Evolutionary conservation across 2,888 invertebrate genomes (phyloP), one percentile per base, ranked within the genome.

Genomic region (Andrena chrysosceles): DNA sequence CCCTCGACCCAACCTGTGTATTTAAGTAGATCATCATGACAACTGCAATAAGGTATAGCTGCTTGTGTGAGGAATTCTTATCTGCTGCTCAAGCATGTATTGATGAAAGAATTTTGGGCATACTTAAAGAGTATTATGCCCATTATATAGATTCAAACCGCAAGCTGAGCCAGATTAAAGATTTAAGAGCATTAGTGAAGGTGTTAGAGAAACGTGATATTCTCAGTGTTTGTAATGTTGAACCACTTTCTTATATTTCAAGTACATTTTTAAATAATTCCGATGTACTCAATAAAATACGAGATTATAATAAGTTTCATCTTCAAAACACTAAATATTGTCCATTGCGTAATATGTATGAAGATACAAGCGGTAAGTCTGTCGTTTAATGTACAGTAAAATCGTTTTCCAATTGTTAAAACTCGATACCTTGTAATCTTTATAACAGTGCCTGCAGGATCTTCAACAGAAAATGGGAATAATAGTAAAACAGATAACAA

Each of bases 171-270:
- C 74, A 77, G 5, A 89, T 92, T n/a, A 87, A 83, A 3, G 77
- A 88, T 60, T 33, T 93, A 8, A 84, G 82, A 10, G 74, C 42
- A 29, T 84, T 93, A 10, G 29, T 93, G 26, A 86, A 84, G 75
- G 52, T 89, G 16, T 80, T 93, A 13, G 92, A 93, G 77, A 92
- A 91, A 77, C 88, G 92, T 10, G 86, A 88, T 33, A 29, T 77
- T 16, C 73, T 93, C 13, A 84, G 80, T 31, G 90, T 59, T 68
- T 54, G 85, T 29, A 82, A 91, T 59, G 87, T 93, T 13, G 76
- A 83, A 16, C 88, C 89, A 2, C 75, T 93, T 23, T 78, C 81
- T 71, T 35, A 86, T 20, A 93, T 93, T 63, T 76, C 85, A 29
- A 73, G 83, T 33, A 59, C 42, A 0, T 91, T 83, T 78, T 16